Conservation (phyloP, 2,888 invertebrate genomes). For the Sipha maydis region DNA sequence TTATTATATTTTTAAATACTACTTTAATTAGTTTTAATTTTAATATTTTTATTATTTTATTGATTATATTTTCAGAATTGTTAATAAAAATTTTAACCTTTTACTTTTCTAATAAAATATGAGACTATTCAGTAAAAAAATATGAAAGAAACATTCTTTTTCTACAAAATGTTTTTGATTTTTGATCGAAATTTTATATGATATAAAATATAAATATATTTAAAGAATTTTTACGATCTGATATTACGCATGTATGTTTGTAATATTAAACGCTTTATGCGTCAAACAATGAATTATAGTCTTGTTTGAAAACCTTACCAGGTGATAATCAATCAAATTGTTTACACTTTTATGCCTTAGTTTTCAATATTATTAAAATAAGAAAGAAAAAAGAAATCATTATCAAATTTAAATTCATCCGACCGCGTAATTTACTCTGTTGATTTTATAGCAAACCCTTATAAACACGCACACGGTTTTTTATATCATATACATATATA, state of each 20-base stretch:
- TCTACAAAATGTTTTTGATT: not conserved
- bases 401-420: conserved; percentile 49
- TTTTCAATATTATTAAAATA: conserved; percentile 32
- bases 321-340: conserved; percentile 30
- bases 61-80: no score
- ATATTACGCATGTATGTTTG: not conserved
- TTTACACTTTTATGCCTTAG: conserved; percentile 23
- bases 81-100: no score
- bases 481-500: not conserved
- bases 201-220: not conserved
- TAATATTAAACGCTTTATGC: not conserved
- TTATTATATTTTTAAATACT: no score
- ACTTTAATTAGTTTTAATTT: no score
- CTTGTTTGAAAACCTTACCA: not conserved
- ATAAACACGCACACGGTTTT: conserved; percentile 31
- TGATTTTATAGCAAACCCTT: conserved; percentile 26
- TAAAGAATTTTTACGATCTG: not conserved
- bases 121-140: no score
- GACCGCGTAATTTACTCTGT: conserved; percentile 47
- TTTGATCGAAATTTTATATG: not conserved
- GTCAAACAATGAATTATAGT: conserved; percentile 34
- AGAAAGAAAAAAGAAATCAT: not conserved
- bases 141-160: not conserved
- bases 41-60: no score
- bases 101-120: no score